A percentile compares a stretch with the other conserved stretches of the same genome.
Conservation (phyloP, 2,113 vertebrate genomes). For the Silurus meridionalis region DNA sequence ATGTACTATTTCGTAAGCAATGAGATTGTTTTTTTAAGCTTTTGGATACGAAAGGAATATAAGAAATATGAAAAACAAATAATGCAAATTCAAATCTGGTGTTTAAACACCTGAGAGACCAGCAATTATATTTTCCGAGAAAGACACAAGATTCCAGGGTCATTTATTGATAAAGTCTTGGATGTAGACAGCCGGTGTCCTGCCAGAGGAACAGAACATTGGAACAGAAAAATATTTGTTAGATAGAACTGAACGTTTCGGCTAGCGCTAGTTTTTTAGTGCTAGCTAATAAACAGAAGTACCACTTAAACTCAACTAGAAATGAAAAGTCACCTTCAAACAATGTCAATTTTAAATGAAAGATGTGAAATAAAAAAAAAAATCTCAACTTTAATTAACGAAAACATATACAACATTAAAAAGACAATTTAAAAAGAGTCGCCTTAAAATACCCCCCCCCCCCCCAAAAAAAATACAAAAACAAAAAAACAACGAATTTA, state of each 20-base stretch:
- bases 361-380: background rate
- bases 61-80: constrained; percentile 60
- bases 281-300: background rate
- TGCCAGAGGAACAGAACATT: constrained; percentile 1
- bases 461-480: background rate
- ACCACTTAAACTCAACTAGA: background rate
- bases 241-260: background rate
- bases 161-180: background rate
- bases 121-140: constrained; percentile 45
- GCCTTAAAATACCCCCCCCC: background rate
- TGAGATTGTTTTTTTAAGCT: constrained; percentile 60
- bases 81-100: constrained; percentile 57
- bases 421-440: background rate
- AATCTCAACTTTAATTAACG: too few species aligned
- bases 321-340: background rate
- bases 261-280: background rate
- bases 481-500: background rate
- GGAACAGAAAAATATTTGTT: background rate
- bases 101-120: constrained; percentile 54
- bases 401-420: background rate
- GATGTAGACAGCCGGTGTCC: background rate
- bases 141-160: background rate
- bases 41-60: constrained; percentile 45
- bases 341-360: background rate
- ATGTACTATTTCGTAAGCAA: constrained; percentile 65